Base-by-base conservation (phyloP, 1,140 invertebrate genomes). In the Drosophila truncata region DNA sequence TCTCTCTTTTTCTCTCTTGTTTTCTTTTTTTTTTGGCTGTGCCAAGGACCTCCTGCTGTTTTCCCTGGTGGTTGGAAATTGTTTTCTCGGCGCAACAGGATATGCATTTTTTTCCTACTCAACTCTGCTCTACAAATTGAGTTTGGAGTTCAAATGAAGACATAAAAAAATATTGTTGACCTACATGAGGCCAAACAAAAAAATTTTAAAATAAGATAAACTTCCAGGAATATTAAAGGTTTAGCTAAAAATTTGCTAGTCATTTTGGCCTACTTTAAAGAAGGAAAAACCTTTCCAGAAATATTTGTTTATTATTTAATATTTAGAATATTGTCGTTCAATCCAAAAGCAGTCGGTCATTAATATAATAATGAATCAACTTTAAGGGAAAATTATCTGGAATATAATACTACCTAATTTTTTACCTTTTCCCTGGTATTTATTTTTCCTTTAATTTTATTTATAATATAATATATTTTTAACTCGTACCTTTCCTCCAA, bases 401-500 rank as follows among this genome's bases (percentile, higher is more conserved):
- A 3, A 3, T 27, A 27, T 27, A n/a, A 50, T 27, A 13, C 9
- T 29, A 8, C 16, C 23, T 16, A 0, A 10, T 27, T 4, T 25
- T 5, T 42, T 18, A 31, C 16, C 0, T 35, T 55, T 20, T 0
- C 9, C 23, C 11, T 33, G 0, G 2, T 27, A 5, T n/a, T 25
- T n/a, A 3, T 3, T 49, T 3, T 11, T 6, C 16, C 1, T 49
- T 5, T 33, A 29, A 20, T 29, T 55, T n/a, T 16, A 9, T 33
- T 5, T 49, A 9, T 10, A 27, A 4, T 6, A 57, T 23, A 9
- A n/a, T 18, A 13, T 18, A 27, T 2, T 1, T 4, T 25, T 33
- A 25, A 6, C 6, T 42, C 96, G 96, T 6, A 96, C 94, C 92
- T 96, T 96, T 55, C 96, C 95, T 13, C 97, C 97, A 37, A 98